These are phyloP conservation scores for Zelleria hepariella DNA, from an alignment of 2,888 invertebrate species.

Conservation along the genomic window DNA sequence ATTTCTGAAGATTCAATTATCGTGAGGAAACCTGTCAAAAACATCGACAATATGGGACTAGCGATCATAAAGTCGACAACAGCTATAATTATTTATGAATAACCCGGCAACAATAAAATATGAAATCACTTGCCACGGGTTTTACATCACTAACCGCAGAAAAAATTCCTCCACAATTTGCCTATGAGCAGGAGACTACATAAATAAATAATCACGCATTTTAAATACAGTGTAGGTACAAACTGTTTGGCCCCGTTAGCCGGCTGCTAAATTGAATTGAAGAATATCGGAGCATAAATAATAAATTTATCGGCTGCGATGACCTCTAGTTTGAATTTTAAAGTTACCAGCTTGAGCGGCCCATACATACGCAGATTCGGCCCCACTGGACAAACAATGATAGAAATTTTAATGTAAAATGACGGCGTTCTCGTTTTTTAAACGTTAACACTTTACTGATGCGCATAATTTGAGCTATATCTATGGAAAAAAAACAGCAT, in stretches of 20 bases:
- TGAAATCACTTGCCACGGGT: neutral
- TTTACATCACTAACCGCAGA: neutral
- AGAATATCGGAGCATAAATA: slow-evolving; percentile 57
- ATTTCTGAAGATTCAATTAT: too few relatives aligned
- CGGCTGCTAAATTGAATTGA: slow-evolving; percentile 57
- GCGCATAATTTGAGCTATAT: slow-evolving; percentile 7
- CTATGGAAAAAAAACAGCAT: neutral
- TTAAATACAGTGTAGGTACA: neutral
- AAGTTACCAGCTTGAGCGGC: slow-evolving; percentile 40
- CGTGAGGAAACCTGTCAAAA: too few relatives aligned
- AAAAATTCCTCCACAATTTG: neutral
- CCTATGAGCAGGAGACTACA: neutral
- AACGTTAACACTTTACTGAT: slow-evolving; percentile 34
- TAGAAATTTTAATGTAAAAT: slow-evolving; percentile 60
- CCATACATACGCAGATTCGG: slow-evolving; percentile 59
- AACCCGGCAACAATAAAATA: neutral
- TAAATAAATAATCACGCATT: neutral
- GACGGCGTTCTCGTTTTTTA: slow-evolving; percentile 48
- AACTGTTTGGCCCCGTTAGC: slow-evolving; percentile 62
- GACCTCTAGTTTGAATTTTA: slow-evolving; percentile 47
- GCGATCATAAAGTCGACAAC: too few relatives aligned
- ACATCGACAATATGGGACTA: too few relatives aligned
- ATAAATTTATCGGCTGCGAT: slow-evolving; percentile 52
- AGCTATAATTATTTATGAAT: too few relatives aligned
- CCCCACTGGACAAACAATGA: slow-evolving; percentile 51